These are phyloP conservation scores for Corythucha ciliata DNA, from an alignment of 2,888 invertebrate species.

Conservation along the genomic window DNA sequence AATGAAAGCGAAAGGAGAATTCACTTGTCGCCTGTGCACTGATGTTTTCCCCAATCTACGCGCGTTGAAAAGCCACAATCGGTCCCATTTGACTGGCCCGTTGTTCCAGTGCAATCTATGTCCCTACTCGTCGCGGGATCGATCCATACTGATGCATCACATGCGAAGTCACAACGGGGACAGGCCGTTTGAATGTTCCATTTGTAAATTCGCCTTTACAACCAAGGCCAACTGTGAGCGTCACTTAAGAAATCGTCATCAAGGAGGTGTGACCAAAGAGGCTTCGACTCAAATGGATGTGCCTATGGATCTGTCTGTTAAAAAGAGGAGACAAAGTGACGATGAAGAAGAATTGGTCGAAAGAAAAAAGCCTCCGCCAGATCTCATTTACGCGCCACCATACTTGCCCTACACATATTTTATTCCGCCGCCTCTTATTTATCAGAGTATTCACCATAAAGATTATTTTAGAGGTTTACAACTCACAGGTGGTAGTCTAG, in stretches of 20 bases:
- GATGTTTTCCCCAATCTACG: conserved; percentile 80
- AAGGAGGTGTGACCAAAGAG: conserved; percentile 43
- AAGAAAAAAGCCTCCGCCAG: no score
- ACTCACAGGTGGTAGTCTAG: conserved; percentile 54
- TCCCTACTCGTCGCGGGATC: conserved; percentile 77
- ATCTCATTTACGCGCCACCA: conserved; percentile 18
- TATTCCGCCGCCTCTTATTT: conserved; percentile 19
- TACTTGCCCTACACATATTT: conserved; percentile 19
- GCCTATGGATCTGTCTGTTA: conserved; percentile 20
- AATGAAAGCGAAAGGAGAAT: conserved; percentile 77
- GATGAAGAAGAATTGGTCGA: no score
- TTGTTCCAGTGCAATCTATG: conserved; percentile 70
- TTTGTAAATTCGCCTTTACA: conserved; percentile 95
- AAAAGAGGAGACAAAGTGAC: conserved; percentile 17
- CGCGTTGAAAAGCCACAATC: conserved; percentile 82
- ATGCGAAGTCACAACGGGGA: conserved; percentile 93
- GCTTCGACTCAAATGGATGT: conserved; percentile 23
- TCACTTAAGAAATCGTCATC: conserved; percentile 84
- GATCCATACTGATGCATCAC: conserved; percentile 62
- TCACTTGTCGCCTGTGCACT: conserved; percentile 81
- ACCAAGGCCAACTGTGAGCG: conserved; percentile 96
- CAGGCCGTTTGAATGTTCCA: conserved; percentile 68
- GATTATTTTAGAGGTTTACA: conserved; percentile 56
- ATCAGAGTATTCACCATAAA: conserved; percentile 45
- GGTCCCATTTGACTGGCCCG: conserved; percentile 64